Base-by-base conservation (phyloP, 2,113 vertebrate genomes). In the Aldabrachelys gigantea region DNA sequence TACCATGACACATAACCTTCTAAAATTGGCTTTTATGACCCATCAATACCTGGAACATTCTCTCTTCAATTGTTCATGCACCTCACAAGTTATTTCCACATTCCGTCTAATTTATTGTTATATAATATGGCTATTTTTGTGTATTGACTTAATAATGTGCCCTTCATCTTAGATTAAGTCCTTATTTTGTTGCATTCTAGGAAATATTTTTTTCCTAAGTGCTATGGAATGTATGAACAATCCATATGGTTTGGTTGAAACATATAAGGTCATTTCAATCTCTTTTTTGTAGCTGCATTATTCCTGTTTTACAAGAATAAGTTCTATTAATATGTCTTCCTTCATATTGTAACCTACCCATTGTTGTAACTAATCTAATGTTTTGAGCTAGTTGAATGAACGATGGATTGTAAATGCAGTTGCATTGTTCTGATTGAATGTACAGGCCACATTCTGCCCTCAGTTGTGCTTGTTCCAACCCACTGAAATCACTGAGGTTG, bases 11-110 rank as follows among this genome's bases (percentile, higher is more conserved):
- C 41, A 41, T 41, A 82, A 91, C 81, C 65, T 89, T 94, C 89
- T 92, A 91, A 95, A 85, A 83, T 95, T 92, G 69, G 83, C 49
- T 94, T 95, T 95, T 94, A 94, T 89, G 82, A 54, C 75, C 90
- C 59, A 82, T 89, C 52, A 85, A 80, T 93, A 96, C 72, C 85
- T 96, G 31, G 35, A 89, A 88, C 25, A 4, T 52, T 94, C 9
- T 84, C 31, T 84, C 85, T 89, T 97, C 65, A 93, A 89, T 97
- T 94, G 86, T 93, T 95, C 94, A 96, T 88, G 84, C 90, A 29
- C 27, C 50, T 87, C 94, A 80, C 29, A 89, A 93, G 62, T 88
- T 85, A 91, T 87, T 95, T 92, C 17, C 31, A 52, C 31, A 29
- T 81, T 53, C 25, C 31, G 53, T 91, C 72, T 94, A 94, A 94